These are phyloP conservation scores for Channa striata DNA, from an alignment of 2,797 vertebrate genomes.

Conservation along the genomic window DNA sequence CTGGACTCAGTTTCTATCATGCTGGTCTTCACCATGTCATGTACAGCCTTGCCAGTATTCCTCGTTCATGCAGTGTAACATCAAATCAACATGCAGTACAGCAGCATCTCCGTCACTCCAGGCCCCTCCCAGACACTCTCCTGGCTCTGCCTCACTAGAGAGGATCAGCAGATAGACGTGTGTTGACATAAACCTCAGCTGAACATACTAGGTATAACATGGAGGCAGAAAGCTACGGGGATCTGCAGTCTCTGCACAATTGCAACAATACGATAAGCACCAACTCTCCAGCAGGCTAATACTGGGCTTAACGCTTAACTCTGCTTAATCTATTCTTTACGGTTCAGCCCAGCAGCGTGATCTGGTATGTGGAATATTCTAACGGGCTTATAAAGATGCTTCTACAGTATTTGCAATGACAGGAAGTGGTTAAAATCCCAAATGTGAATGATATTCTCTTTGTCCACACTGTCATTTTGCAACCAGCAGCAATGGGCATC, in stretches of 20 bases:
- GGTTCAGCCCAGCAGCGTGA: conserved; percentile 59
- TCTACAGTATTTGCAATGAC: conserved; percentile 14
- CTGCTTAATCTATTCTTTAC: conserved; percentile 70
- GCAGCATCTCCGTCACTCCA: conserved; percentile 30
- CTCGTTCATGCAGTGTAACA: conserved; percentile 22
- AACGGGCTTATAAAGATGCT: conserved; percentile 58
- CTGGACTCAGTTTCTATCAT: conserved; percentile 3
- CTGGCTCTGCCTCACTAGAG: conserved; percentile 45
- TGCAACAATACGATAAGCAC: conserved; percentile 55
- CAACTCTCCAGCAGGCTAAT: conserved; percentile 56
- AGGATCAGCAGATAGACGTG: conserved; percentile 59
- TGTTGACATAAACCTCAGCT: conserved; percentile 65
- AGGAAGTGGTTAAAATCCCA: conserved; percentile 21
- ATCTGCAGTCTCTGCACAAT: conserved; percentile 66
- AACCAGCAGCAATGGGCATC: conserved; percentile 1
- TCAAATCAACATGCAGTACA: conserved; percentile 25
- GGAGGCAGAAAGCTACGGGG: conserved; percentile 58
- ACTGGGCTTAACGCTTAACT: conserved; percentile 63
- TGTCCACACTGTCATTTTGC: conserved; percentile 22
- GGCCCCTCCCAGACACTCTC: conserved; percentile 30
- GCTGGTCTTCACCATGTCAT: conserved; percentile 5
- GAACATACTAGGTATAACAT: conserved; percentile 55
- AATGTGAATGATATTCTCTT: conserved; percentile 26
- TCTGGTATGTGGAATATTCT: conserved; percentile 35
- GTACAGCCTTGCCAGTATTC: conserved; percentile 10